Evolutionary conservation across 2,113 vertebrate genomes (phyloP).

Genomic region (Cyprichromis sp.): DNA sequence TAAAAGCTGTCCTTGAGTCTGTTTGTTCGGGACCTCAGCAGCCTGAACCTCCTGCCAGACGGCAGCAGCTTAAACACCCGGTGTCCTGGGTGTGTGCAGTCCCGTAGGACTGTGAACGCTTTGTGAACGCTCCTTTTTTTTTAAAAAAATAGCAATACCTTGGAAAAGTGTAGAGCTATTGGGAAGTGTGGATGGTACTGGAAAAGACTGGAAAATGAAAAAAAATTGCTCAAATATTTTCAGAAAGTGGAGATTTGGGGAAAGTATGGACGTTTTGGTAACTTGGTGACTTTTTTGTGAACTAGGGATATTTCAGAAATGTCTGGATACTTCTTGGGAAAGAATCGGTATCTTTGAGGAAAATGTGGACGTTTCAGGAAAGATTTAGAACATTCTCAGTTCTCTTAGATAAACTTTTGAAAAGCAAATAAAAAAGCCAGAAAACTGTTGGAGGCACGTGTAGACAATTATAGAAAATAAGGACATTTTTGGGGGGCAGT

Average conservation of each 20-base stretch:
- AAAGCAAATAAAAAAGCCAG: background rate
- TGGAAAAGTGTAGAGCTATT: background rate
- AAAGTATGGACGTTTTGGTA: accelerated
- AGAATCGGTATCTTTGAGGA: accelerated
- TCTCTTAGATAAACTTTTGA: background rate
- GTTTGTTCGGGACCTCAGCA: no score
- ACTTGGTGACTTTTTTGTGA: background rate
- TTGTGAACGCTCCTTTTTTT: background rate
- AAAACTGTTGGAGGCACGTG: accelerated
- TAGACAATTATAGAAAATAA: background rate
- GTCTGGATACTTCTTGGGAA: background rate
- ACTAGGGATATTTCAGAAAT: background rate
- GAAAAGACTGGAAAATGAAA: background rate
- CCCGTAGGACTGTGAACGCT: no score
- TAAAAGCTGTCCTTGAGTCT: no score
- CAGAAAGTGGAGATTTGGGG: background rate
- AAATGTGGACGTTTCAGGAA: background rate
- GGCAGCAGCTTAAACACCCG: no score
- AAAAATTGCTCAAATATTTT: background rate
- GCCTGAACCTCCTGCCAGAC: no score
- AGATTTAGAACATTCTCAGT: background rate
- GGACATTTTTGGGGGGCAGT: background rate
- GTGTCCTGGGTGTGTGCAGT: no score
- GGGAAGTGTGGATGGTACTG: background rate
- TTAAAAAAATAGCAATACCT: accelerated